Conservation (phyloP, 1,140 invertebrate genomes). For the Ctenoplectra terminalis region DNA sequence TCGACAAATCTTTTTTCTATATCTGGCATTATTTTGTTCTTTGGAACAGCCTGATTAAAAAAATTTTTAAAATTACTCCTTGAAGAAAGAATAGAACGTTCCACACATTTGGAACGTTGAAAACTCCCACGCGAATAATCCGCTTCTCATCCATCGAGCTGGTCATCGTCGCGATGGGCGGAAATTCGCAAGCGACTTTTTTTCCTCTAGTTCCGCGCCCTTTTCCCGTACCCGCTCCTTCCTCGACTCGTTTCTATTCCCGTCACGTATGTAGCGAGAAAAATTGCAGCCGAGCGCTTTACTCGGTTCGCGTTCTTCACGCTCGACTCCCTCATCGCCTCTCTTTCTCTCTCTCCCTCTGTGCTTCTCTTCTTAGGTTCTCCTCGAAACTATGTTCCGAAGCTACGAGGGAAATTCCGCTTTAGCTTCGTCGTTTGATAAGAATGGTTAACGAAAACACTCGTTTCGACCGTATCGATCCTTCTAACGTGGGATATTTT, state of each 20-base stretch:
- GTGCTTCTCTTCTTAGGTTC: constrained; percentile 46
- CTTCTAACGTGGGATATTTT: constrained; percentile 16
- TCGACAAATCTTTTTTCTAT: constrained; percentile 38
- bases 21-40: background rate
- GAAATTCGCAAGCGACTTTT: constrained; percentile 71
- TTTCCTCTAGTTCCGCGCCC: constrained; percentile 43
- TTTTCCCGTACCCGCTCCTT: constrained; percentile 58
- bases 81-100: constrained; percentile 22
- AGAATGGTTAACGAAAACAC: constrained; percentile 20
- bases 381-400: constrained; percentile 56
- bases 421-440: constrained; percentile 50
- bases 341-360: constrained; percentile 17
- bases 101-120: constrained; percentile 50
- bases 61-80: too few relatives aligned
- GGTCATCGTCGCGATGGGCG: constrained; percentile 62
- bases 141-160: constrained; percentile 49
- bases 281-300: constrained; percentile 84
- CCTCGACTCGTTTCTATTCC: constrained; percentile 78
- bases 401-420: constrained; percentile 37
- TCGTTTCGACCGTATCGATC: background rate
- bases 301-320: constrained; percentile 82
- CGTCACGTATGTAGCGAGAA: constrained; percentile 84
- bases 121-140: constrained; percentile 71
- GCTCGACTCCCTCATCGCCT: constrained; percentile 69
- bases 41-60: background rate